phyloP scores from a whole-genome alignment of 1,140 invertebrate species.

The Pseudomyrmex sp. region DNA sequence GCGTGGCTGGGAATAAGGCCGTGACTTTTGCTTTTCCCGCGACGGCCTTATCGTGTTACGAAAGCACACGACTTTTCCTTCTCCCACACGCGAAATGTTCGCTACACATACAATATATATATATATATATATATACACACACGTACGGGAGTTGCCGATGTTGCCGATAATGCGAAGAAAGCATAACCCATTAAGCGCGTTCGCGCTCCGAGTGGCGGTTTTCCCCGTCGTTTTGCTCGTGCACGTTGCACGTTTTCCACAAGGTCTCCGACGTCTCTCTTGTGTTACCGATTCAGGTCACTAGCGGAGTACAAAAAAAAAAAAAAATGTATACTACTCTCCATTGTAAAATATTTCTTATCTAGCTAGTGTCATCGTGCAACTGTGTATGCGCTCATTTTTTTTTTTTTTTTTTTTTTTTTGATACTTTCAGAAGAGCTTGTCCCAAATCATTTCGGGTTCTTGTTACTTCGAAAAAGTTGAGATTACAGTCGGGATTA shows the following conservation, averaged over 20 bases:
- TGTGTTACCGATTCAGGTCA: conserved; percentile 56
- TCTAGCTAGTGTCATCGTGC: no score
- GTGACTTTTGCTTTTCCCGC: conserved; percentile 48
- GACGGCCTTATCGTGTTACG: conserved; percentile 31
- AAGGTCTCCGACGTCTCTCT: conserved; percentile 27
- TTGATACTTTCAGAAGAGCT: conserved; percentile 8
- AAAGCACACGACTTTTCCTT: conserved; percentile 20
- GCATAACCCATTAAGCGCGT: conserved; percentile 37
- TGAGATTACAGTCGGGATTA: background rate
- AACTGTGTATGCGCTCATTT: no score
- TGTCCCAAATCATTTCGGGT: conserved; percentile 1
- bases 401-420: no score
- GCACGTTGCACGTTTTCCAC: conserved; percentile 42
- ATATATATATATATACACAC: no score
- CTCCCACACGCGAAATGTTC: conserved; percentile 6
- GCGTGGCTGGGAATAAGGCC: conserved; percentile 14
- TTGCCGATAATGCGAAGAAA: conserved; percentile 42
- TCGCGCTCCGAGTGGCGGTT: conserved; percentile 47
- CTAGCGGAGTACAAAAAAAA: conserved; percentile 10
- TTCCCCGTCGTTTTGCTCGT: conserved; percentile 45
- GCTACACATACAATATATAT: background rate
- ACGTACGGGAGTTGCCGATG: conserved; percentile 4
- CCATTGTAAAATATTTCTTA: conserved; percentile 21
- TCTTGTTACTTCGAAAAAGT: background rate
- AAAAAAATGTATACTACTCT: conserved; percentile 12